Evolutionary conservation across 2,113 vertebrate species (phyloP), one percentile per base, ranked within the genome.

Genomic region (Zootoca vivipara): DNA sequence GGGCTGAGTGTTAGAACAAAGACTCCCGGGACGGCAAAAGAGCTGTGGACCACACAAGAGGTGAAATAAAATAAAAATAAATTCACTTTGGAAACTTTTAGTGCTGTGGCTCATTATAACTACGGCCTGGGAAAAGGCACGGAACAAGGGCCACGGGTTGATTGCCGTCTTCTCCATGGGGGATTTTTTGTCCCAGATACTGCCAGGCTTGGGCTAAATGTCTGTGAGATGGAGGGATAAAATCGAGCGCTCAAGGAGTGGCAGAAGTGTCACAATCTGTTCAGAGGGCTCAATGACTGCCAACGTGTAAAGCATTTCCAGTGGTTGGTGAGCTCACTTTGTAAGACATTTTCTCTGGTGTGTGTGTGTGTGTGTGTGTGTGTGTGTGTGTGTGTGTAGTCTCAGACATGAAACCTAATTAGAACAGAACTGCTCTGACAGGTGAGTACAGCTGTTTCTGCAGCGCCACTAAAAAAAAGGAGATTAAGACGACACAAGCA

Each of bases 21-120:
- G 90, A 28, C 3, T 69, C 42, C 20, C n/a, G 78, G 0, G 46
- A 6, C 58, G 46, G 84, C 15, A 35, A 88, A 46, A 70, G 75
- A 83, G 65, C 70, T 28, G 0, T 2, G 3, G 52, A 82, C 67
- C 13, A 33, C 4, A 10, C 13, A 0, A 73, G 70, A 35, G 30
- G 18, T 78, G 72, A 75, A 28, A 84, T 87, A 38, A 85, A 56
- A 72, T 52, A 16, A 82, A 82, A 40, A 81, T 13, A 87, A 85
- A 84, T 75, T n/a, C 1, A 79, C 28, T 86, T 92, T 78, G 35
- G 35, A 56, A 69, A 46, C 75, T 89, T 92, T 94, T 80, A 75
- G 79, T 33, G 0, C 58, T 62, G 0, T 38, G 26, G 28, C 81
- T 87, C 0, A 0, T 91, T 85, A 0, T 8, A 67, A 16, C 0